These are phyloP conservation scores for Habroteleia sp. DNA, from an alignment of 2,888 invertebrate genomes.

Conservation along the genomic window DNA sequence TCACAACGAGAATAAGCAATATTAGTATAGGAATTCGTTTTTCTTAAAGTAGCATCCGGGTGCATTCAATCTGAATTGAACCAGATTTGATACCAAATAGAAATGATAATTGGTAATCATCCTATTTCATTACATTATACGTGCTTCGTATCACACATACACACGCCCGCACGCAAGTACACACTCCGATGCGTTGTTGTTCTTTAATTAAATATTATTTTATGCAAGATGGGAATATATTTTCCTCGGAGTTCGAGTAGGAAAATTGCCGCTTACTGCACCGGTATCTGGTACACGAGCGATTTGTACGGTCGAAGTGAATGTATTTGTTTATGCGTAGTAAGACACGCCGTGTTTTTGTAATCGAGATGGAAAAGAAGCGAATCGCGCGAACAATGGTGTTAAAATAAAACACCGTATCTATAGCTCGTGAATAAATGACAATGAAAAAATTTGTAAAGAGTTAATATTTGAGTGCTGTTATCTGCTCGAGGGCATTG, in stretches of 20 bases:
- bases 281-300: slow-evolving; percentile 40
- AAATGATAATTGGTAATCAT: too few relatives aligned
- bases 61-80: too few relatives aligned
- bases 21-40: too few relatives aligned
- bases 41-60: too few relatives aligned
- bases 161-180: too few relatives aligned
- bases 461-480: slow-evolving; percentile 22
- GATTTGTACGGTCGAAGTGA: slow-evolving; percentile 26
- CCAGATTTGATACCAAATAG: too few relatives aligned
- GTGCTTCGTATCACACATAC: too few relatives aligned
- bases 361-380: slow-evolving; percentile 9
- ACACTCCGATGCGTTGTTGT: not conserved
- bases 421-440: not conserved
- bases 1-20: too few relatives aligned
- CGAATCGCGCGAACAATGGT: slow-evolving; percentile 42
- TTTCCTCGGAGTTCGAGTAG: slow-evolving; percentile 20
- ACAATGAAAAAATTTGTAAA: not conserved
- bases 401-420: slow-evolving; percentile 25
- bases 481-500: slow-evolving; percentile 23
- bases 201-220: slow-evolving; percentile 40
- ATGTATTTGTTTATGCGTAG: slow-evolving; percentile 45
- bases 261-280: slow-evolving; percentile 45
- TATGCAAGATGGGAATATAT: slow-evolving; percentile 35
- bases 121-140: too few relatives aligned
- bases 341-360: slow-evolving; percentile 32